Base-by-base conservation (phyloP, 2,797 vertebrate genomes). In the Onychomys leucogaster region DNA sequence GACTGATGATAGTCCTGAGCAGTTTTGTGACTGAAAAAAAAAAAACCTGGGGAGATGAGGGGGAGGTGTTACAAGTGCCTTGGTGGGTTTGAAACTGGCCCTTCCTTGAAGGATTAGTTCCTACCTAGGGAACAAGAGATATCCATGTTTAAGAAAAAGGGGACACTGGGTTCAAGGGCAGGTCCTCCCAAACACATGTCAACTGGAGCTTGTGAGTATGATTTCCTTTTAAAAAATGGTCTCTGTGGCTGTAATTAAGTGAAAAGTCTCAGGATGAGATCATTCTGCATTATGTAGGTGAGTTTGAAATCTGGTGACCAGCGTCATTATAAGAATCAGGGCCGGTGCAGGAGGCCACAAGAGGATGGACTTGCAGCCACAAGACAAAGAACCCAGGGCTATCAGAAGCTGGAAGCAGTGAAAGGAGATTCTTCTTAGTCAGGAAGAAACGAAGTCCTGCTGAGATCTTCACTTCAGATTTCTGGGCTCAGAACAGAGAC, bases 261-360 rank as follows among this genome's bases (percentile, higher is more conserved):
- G 73, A 89, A 94, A 46, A 69, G 73, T 87, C 49, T 80, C 5
- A 11, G 57, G n/a, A 59, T 90, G 13, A 95, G 41, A 95, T 82
- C 32, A 83, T 77, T 23, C 49, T 46, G 29, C 27, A 63, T 89
- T 87, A 90, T 55, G 34, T 59, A 17, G 23, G 29, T 14, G 21
- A 32, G 13, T 16, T 61, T 4, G 46, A 91, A 76, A 76, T 67
- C 23, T 23, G 29, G 9, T 43, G 32, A 55, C 46, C 76, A 92
- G 7, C 52, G 17, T 71, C 11, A 37, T 59, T 75, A 1, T 13
- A 87, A 77, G 65, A 67, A n/a, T 7, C 69, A 93, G 19, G 29
- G 76, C 43, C 52, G 10, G 32, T 93, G 43, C 43, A 78, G 29
- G 71, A 34, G 27, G 52, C 41, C 34, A 3, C 8, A 43, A 17